Conservation (phyloP, 2,113 vertebrate species). For the Pterocles orientalis region DNA sequence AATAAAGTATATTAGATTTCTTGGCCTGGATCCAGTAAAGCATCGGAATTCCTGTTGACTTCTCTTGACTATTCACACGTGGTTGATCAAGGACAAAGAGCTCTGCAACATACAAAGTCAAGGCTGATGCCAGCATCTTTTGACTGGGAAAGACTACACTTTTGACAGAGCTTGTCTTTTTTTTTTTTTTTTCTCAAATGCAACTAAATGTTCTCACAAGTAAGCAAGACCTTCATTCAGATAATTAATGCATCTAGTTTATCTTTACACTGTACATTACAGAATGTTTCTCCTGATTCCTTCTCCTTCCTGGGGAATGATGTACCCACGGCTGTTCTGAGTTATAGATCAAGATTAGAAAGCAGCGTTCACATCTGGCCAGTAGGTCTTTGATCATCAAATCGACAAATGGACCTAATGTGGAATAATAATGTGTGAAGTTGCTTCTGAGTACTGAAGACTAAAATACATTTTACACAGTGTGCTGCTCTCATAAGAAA, state of each 20-base stretch:
- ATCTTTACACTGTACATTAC: background rate
- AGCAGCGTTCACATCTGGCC: constrained; percentile 71
- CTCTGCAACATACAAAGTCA: background rate
- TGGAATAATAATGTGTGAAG: constrained; percentile 71
- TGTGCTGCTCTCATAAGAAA: constrained; percentile 47
- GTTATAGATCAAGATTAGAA: constrained; percentile 70
- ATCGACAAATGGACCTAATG: constrained; percentile 72
- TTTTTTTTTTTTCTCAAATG: background rate
- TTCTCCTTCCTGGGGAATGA: constrained; percentile 15
- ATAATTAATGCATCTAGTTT: constrained; percentile 37
- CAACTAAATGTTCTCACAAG: background rate
- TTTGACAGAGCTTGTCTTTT: background rate
- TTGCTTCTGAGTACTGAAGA: constrained; percentile 56
- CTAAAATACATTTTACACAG: constrained; percentile 55
- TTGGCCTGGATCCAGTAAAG: background rate
- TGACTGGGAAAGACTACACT: background rate
- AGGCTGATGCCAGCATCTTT: background rate
- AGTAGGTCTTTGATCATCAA: constrained; percentile 66
- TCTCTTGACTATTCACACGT: background rate
- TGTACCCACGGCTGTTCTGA: background rate
- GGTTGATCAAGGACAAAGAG: background rate
- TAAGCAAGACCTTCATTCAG: constrained; percentile 20
- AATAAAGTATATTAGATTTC: background rate
- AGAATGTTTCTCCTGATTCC: constrained; percentile 8
- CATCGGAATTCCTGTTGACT: background rate